Evolutionary conservation across 1,140 invertebrate genomes (phyloP), one percentile per base, ranked within the genome.

Genomic region (Drosophila orena): DNA sequence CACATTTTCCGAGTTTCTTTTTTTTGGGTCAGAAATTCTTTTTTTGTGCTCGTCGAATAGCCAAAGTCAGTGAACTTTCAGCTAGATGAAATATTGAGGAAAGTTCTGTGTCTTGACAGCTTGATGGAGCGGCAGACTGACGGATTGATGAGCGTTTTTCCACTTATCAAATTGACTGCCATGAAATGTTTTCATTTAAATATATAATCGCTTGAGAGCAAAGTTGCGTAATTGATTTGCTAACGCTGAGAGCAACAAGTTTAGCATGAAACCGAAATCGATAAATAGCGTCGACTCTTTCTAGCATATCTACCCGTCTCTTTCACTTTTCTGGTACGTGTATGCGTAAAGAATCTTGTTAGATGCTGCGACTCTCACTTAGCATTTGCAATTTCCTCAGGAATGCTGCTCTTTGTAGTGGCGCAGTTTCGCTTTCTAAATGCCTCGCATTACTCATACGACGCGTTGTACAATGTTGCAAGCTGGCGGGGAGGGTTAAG

Each of bases 11-110:
- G 44, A 74, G 44, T 60, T 65, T 44, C 34, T 46, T 60, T 81
- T 69, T 69, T 88, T 88, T 88, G 56, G 84, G 84, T 88, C 79
- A 77, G 54, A 89, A 69, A 77, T 77, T 77, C 46, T 49, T 49
- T 38, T 37, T n/a, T 17, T 20, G 5, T 38, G 10, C 20, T 44
- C 47, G 73, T 57, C 1, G 22, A 37, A 40, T 47, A 37, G 40
- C 27, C 46, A 44, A 57, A 64, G 75, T 83, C 76, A 89, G 58
- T 89, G 79, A 79, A 88, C 83, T 89, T 73, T 77, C 15, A 49
- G 38, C 64, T 40, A 40, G 73, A 69, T 60, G 46, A 65, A 60
- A 69, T 47, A 69, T 69, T 70, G 44, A 43, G 24, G 65, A 70
- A 71, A 70, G 43, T 71, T 71, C 37, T 59, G 30, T 37, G 34